Evolutionary conservation across 2,113 vertebrate genomes (phyloP).

Genomic region (Paradisaea rubra): DNA sequence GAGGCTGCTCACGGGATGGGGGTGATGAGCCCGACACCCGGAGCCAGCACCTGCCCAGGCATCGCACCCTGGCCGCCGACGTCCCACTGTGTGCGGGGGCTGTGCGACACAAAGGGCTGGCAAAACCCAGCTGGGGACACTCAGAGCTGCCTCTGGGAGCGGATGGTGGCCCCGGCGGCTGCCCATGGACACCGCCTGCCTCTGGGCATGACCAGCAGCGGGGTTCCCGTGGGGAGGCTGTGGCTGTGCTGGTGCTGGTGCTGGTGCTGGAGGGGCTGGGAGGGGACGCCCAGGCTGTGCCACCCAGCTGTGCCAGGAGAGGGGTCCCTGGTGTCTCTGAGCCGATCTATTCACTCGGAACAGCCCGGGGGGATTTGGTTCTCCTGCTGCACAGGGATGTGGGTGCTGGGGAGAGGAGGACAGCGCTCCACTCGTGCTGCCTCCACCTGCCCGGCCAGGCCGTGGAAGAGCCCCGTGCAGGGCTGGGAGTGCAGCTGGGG

Average conservation of each 20-base stretch:
- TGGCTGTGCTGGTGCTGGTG: neutral
- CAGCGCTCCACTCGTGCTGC: accelerated
- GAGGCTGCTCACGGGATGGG: neutral
- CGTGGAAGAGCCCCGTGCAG: neutral
- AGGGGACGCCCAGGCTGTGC: neutral
- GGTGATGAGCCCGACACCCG: neutral
- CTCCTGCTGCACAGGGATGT: accelerated
- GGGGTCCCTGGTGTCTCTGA: neutral
- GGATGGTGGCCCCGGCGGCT: accelerated
- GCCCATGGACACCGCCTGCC: neutral
- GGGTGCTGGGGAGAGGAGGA: neutral
- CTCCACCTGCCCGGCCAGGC: accelerated
- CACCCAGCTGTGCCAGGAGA: neutral
- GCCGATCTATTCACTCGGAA: accelerated
- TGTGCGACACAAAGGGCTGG: neutral
- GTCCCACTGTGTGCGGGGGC: accelerated
- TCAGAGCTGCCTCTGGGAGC: neutral
- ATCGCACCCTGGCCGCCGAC: accelerated
- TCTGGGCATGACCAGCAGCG: accelerated
- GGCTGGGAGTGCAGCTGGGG: neutral
- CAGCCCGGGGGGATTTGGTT: accelerated
- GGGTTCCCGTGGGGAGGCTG: neutral
- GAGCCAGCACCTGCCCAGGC: neutral
- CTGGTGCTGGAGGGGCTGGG: neutral
- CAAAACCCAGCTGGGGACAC: neutral